Percentiles rank a stretch among this genome's conserved stretches.
Conservation (phyloP, 1,140 invertebrate species). For the Drosophila sechellia region DNA sequence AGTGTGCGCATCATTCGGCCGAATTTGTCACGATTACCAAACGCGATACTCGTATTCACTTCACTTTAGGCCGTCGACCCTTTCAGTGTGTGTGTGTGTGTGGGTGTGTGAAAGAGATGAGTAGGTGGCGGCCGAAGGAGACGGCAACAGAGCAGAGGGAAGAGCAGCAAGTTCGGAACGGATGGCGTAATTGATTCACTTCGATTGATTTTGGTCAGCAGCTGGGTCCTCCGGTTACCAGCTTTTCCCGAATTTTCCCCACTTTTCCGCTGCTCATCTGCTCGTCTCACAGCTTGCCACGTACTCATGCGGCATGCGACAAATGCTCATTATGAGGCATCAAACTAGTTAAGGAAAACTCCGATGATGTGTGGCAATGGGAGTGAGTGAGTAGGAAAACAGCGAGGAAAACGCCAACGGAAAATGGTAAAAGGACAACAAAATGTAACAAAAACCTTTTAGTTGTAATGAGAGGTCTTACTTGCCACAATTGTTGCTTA, state of each 20-base stretch:
- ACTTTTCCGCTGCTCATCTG: background rate
- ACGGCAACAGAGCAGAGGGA: background rate
- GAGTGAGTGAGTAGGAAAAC: background rate
- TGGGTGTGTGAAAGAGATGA: background rate
- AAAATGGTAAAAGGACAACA: background rate
- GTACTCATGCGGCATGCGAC: constrained; percentile 48
- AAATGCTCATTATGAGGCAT: constrained; percentile 52
- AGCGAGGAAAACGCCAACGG: background rate
- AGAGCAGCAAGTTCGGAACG: background rate
- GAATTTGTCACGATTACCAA: constrained; percentile 71
- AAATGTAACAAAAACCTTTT: too few species aligned
- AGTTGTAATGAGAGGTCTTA: too few species aligned
- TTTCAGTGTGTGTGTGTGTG: background rate
- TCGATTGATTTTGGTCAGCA: constrained; percentile 69
- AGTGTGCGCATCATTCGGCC: constrained; percentile 62
- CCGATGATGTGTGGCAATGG: constrained; percentile 4
- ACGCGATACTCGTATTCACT: constrained; percentile 22
- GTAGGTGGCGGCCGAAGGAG: background rate
- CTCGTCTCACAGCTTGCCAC: constrained; percentile 26
- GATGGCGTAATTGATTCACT: constrained; percentile 75
- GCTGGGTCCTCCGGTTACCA: constrained; percentile 30
- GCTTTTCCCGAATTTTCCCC: constrained; percentile 24
- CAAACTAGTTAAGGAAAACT: constrained; percentile 35
- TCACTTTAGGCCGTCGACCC: constrained; percentile 11
- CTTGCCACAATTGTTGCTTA: too few species aligned